Conservation (phyloP, 2,797 vertebrate genomes). For the Petrocephalus schoutedeni region DNA sequence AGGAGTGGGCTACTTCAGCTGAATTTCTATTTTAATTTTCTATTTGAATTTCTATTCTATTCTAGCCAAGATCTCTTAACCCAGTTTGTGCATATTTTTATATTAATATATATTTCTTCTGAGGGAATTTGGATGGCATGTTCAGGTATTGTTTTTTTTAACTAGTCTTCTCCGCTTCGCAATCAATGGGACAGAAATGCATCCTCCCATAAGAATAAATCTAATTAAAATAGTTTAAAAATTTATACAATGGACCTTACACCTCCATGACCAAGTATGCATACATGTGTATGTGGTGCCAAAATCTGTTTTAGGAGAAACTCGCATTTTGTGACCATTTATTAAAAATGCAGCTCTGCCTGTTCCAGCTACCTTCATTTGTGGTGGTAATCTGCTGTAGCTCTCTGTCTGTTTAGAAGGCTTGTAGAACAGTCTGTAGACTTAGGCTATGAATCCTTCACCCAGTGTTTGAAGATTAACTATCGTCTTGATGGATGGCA, state of each 20-base stretch:
- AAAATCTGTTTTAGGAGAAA: background rate
- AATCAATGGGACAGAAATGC: background rate
- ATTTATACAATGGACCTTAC: background rate
- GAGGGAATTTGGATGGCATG: background rate
- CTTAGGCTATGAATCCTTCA: conserved; percentile 6
- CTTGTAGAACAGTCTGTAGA: background rate
- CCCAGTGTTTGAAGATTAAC: background rate
- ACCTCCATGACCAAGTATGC: background rate
- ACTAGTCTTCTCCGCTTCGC: background rate
- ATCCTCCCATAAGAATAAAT: background rate
- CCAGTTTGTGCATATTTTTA: background rate
- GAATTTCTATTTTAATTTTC: too few species aligned
- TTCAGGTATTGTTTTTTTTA: background rate
- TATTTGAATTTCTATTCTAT: too few species aligned
- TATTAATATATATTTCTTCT: background rate
- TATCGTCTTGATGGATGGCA: conserved; percentile 13
- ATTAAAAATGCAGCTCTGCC: background rate
- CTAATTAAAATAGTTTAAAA: background rate
- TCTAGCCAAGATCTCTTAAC: background rate
- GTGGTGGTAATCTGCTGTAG: background rate
- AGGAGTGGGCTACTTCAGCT: too few species aligned
- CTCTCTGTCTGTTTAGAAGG: background rate
- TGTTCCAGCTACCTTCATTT: background rate
- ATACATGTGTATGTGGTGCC: background rate
- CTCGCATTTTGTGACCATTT: background rate